Base-by-base conservation (phyloP, 2,797 vertebrate genomes). In the Nyctalus aviator region DNA sequence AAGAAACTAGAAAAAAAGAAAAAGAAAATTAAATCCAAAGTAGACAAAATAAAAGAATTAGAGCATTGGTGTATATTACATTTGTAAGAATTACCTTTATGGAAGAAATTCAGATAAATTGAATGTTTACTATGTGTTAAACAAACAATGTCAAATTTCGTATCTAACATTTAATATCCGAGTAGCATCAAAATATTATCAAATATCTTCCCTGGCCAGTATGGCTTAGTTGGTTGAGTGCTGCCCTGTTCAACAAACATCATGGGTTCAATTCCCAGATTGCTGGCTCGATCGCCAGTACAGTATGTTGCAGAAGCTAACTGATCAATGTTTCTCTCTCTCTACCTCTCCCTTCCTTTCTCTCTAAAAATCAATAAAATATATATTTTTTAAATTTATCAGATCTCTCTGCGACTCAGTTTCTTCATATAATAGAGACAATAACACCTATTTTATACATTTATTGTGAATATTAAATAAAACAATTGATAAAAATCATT, bases 71-170 rank as follows among this genome's bases (percentile, higher is more conserved):
- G 4, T 83, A 14, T 53, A 79, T 79, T 75, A 13, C 3, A 27
- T 62, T 69, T 55, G 2, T 62, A 62, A 62, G 50, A 55, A 71
- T 53, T 81, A 37, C 1, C n/a, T 76, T 64, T 46, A 48, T 59
- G 62, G 7, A 76, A 35, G 21, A 71, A 84, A 94, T 55, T 32
- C 21, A 75, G 6, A 37, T 88, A 84, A 76, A 81, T 32, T 44
- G 48, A 85, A 81, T 69, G 69, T 91, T 84, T 79, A 81, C 32
- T 90, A 8, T 35, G 50, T n/a, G 69, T 95, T 87, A 75, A 11
- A 79, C 11, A 69, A 87, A 62, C 14, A 44, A 84, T 32, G 62
- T 94, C 30, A 69, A 88, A 83, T 55, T 91, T 9, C 73, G 0
- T 30, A 68, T 78, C 25, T 41, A 69, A 11, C 14, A 68, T 48